These are phyloP conservation scores for Nyctibius grandis DNA, from an alignment of 2,797 vertebrate species.

Conservation along the genomic window DNA sequence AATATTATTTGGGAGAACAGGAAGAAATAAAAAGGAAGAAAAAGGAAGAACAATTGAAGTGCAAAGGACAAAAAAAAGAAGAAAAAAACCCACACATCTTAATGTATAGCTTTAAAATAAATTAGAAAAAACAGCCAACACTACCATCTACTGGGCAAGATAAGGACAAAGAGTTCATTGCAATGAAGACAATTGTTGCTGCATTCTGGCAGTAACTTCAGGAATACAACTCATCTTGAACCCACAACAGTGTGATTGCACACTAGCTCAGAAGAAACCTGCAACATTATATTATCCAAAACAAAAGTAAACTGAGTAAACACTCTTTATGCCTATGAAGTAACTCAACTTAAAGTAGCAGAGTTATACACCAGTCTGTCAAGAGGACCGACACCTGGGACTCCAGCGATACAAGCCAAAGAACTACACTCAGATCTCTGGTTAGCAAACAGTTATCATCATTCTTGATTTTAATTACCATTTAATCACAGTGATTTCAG, in stretches of 20 bases:
- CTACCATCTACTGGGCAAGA: conserved; percentile 79
- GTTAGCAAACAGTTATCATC: not conserved
- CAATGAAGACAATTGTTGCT: not conserved
- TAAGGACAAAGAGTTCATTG: conserved; percentile 44
- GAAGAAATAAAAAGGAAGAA: not conserved
- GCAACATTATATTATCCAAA: not conserved
- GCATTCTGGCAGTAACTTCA: not conserved
- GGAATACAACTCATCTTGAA: not conserved
- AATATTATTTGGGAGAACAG: not conserved
- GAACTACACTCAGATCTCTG: not conserved
- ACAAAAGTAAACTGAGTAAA: not conserved
- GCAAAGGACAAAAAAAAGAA: not conserved
- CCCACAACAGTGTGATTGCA: not conserved
- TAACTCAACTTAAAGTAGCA: not conserved
- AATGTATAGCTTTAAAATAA: conserved; percentile 1
- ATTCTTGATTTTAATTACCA: not conserved
- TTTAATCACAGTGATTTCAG: not conserved
- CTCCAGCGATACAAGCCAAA: not conserved
- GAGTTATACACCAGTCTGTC: not conserved
- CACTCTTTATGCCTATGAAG: not conserved
- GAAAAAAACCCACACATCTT: accelerated
- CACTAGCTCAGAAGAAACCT: not conserved
- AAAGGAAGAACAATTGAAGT: not conserved
- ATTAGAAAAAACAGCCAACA: conserved; percentile 69
- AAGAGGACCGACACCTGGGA: not conserved